phyloP scores from a whole-genome alignment of 92 coral and sea anemone genomes.

The Phenganax subtilis region DNA sequence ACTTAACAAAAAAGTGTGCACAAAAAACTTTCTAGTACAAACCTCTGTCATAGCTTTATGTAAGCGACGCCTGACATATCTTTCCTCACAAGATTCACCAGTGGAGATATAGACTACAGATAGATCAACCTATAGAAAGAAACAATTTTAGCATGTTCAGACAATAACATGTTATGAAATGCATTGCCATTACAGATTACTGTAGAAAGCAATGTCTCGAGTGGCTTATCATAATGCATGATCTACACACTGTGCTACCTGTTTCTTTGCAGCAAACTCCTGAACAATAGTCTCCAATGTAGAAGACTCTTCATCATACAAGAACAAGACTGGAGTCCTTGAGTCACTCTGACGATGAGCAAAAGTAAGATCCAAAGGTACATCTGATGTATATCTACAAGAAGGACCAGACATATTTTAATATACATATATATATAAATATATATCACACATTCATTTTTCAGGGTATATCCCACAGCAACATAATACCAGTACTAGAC shows the following conservation, averaged over 20 bases:
- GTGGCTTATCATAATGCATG: background rate
- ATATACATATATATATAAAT: background rate
- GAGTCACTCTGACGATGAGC: slow-evolving; percentile 95
- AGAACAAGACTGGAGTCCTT: slow-evolving; percentile 80
- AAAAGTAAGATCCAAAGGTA: slow-evolving; percentile 80
- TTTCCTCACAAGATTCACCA: slow-evolving; percentile 72
- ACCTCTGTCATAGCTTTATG: slow-evolving; percentile 97
- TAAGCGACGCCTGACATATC: slow-evolving; percentile 77
- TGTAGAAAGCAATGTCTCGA: too few species aligned
- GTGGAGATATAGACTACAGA: slow-evolving; percentile 72
- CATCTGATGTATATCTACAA: slow-evolving; percentile 72
- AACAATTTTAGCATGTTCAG: background rate
- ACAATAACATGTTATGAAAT: background rate
- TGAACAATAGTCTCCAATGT: slow-evolving; percentile 79
- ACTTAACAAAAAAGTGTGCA: background rate
- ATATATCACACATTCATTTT: background rate
- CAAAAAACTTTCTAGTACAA: background rate
- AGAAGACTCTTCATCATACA: slow-evolving; percentile 81
- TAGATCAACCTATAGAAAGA: slow-evolving; percentile 66
- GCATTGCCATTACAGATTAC: background rate
- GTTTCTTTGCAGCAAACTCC: slow-evolving; percentile 80
- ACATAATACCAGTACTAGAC: too few species aligned
- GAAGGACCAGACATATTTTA: background rate
- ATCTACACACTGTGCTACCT: slow-evolving; percentile 51
- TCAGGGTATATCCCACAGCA: too few species aligned